Evolutionary conservation across 2,797 vertebrate species (phyloP).

Genomic region (Momotus momota): DNA sequence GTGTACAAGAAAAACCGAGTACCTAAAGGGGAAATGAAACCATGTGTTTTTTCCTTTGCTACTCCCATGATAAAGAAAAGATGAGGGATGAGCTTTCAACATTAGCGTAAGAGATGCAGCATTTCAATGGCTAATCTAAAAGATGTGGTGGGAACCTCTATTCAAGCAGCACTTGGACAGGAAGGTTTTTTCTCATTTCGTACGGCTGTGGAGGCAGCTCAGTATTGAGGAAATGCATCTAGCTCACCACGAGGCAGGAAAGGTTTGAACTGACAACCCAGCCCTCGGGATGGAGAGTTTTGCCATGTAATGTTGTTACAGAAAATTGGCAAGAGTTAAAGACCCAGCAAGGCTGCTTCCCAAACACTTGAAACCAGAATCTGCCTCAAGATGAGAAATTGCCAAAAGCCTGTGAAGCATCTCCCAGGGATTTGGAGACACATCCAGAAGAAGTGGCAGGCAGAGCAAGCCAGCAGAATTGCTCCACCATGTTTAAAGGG

Average conservation of each 20-base stretch:
- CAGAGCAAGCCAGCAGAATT: background rate
- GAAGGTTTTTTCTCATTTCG: background rate
- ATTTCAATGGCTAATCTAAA: background rate
- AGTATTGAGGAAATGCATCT: background rate
- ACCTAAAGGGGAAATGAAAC: background rate
- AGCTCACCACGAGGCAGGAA: background rate
- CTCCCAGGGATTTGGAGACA: background rate
- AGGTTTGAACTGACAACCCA: background rate
- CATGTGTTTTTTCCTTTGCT: background rate
- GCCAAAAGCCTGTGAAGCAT: background rate
- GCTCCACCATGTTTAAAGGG: background rate
- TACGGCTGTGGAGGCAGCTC: background rate
- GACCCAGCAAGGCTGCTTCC: background rate
- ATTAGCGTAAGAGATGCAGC: background rate
- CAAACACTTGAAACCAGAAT: background rate
- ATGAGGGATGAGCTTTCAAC: background rate
- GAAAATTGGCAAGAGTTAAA: background rate
- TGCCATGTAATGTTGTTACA: background rate
- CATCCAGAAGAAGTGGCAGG: background rate
- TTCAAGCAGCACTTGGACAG: background rate
- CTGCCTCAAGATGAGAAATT: background rate
- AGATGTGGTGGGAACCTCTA: background rate
- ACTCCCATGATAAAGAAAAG: background rate
- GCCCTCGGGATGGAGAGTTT: background rate
- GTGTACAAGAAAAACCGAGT: background rate